These are phyloP conservation scores for Drosophila flavopinicola DNA, from an alignment of 2,888 invertebrate species.

Conservation along the genomic window DNA sequence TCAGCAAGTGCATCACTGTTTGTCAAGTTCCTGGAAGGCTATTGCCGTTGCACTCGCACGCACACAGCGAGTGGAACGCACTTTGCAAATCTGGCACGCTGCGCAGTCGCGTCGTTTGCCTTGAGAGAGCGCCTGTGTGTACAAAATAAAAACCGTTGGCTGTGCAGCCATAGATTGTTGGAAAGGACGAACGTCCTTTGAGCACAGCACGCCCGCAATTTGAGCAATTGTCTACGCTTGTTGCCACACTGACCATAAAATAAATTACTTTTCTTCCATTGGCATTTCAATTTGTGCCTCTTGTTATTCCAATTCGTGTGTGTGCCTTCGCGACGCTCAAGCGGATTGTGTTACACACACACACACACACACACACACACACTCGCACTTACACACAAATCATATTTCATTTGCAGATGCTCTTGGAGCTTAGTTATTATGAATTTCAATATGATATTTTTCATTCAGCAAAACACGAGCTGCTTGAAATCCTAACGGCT, in stretches of 20 bases:
- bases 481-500: constrained; percentile 31
- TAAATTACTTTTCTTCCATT: constrained; percentile 66
- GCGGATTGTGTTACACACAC: constrained; percentile 55
- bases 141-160: constrained; percentile 76
- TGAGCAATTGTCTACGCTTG: constrained; percentile 46
- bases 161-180: constrained; percentile 15
- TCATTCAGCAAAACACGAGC: constrained; percentile 36
- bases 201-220: constrained; percentile 65
- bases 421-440: constrained; percentile 39
- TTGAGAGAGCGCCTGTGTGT: constrained; percentile 51
- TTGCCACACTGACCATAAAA: constrained; percentile 54
- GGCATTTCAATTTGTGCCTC: constrained; percentile 71
- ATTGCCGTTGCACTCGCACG: constrained; percentile 14
- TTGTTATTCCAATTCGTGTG: constrained; percentile 20
- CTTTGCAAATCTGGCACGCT: constrained; percentile 45
- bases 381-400: constrained; percentile 8
- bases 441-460: constrained; percentile 37
- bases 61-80: constrained; percentile 19
- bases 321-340: constrained; percentile 21
- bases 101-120: constrained; percentile 29
- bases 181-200: constrained; percentile 37
- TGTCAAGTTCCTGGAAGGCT: constrained; percentile 54
- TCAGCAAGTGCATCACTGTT: constrained; percentile 36
- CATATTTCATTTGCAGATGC: constrained; percentile 35
- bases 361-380: neutral